Percentiles rank a stretch among this genome's conserved stretches.
These are phyloP conservation scores for Cacoxenus indagator DNA, from an alignment of 2,888 invertebrate genomes.

Conservation along the genomic window DNA sequence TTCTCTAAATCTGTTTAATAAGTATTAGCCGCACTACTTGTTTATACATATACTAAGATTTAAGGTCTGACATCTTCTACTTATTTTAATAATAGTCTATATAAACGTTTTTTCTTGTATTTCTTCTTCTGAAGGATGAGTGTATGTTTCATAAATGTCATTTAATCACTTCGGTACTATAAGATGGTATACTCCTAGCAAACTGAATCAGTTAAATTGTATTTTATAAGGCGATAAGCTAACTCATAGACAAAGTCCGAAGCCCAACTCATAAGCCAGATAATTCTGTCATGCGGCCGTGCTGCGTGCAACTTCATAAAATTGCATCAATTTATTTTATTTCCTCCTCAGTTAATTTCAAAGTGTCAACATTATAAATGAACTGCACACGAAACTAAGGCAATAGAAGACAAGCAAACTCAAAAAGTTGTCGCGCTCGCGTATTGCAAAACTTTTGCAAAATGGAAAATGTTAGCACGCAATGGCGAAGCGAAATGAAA, in stretches of 20 bases:
- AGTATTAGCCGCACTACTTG: too few species aligned
- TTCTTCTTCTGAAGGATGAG: too few species aligned
- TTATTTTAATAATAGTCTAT: too few species aligned
- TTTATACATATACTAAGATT: too few species aligned
- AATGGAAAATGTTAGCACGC: constrained; percentile 60
- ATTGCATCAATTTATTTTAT: constrained; percentile 64
- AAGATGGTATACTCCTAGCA: too few species aligned
- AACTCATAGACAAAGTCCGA: background rate
- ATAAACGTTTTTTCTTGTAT: too few species aligned
- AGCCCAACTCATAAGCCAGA: background rate
- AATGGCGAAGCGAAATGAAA: constrained; percentile 30
- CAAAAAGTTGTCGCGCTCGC: constrained; percentile 54
- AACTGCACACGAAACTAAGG: constrained; percentile 54
- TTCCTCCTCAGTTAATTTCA: constrained; percentile 65
- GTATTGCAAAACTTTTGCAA: background rate
- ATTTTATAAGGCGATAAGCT: background rate
- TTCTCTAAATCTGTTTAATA: too few species aligned
- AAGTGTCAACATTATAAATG: constrained; percentile 65
- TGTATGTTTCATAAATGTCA: too few species aligned
- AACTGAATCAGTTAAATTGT: too few species aligned
- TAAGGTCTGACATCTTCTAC: too few species aligned
- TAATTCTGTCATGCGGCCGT: background rate
- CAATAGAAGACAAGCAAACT: constrained; percentile 1
- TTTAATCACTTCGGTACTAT: too few species aligned
- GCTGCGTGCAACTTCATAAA: constrained; percentile 53